phyloP scores from a whole-genome alignment of 1,140 invertebrate genomes.

The Drosophila kikkawai region DNA sequence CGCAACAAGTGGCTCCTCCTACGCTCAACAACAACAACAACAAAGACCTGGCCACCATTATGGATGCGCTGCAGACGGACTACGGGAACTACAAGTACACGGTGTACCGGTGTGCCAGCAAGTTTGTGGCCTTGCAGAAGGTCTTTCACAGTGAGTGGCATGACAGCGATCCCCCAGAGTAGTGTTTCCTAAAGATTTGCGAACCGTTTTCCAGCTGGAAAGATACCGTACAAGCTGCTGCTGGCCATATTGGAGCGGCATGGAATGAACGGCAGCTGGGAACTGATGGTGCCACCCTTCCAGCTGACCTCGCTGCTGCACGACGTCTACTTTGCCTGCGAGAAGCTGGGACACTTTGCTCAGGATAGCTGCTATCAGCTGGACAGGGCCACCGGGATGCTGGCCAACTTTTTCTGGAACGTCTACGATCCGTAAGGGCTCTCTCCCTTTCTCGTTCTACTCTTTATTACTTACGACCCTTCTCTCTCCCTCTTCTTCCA shows the following conservation, averaged over 20 bases:
- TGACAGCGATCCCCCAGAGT: not conserved
- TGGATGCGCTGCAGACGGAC: slow-evolving; percentile 63
- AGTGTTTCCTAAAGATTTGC: not conserved
- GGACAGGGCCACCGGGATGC: slow-evolving; percentile 56
- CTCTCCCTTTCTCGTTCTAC: too few species aligned
- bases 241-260: slow-evolving; percentile 75
- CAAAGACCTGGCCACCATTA: slow-evolving; percentile 64
- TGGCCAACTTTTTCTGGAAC: slow-evolving; percentile 83
- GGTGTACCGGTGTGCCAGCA: slow-evolving; percentile 80
- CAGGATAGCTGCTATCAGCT: slow-evolving; percentile 58
- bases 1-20: slow-evolving; percentile 43
- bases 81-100: slow-evolving; percentile 77
- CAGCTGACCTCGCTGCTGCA: slow-evolving; percentile 79
- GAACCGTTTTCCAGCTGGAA: slow-evolving; percentile 53
- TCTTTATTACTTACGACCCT: not conserved
- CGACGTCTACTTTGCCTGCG: slow-evolving; percentile 80
- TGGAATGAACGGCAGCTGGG: slow-evolving; percentile 62
- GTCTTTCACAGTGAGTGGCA: slow-evolving; percentile 73
- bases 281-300: slow-evolving; percentile 76
- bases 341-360: slow-evolving; percentile 76
- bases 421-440: slow-evolving; percentile 77
- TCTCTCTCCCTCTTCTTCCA: not conserved
- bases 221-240: slow-evolving; percentile 77
- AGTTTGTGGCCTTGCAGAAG: slow-evolving; percentile 75
- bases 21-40: slow-evolving; percentile 27